Conservation (phyloP, 2,797 vertebrate genomes). For the Cossypha caffra region DNA sequence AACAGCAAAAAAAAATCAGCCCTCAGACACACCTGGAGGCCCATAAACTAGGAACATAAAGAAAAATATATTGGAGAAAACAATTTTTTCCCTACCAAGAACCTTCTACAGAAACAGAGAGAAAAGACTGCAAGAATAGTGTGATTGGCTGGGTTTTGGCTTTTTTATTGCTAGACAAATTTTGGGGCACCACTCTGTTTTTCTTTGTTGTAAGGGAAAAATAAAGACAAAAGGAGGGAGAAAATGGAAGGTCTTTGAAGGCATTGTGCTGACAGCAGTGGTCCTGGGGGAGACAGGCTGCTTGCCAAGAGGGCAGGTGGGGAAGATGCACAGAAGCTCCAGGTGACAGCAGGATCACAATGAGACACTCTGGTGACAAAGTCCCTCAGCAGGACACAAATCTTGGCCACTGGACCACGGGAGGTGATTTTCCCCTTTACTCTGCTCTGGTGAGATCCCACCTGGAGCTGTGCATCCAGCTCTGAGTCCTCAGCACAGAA, state of each 20-base stretch:
- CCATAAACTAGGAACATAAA: background rate
- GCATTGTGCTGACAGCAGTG: background rate
- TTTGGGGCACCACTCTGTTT: background rate
- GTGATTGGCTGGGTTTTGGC: fast-evolving
- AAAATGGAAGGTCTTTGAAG: background rate
- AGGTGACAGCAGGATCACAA: background rate
- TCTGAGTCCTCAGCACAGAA: background rate
- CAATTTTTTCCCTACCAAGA: background rate
- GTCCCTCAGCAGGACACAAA: background rate
- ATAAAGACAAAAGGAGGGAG: background rate
- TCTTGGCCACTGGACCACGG: background rate
- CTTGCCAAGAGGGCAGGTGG: background rate
- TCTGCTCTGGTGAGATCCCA: background rate
- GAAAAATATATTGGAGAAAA: background rate
- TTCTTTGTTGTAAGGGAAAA: background rate
- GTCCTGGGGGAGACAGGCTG: background rate
- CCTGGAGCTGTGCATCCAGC: background rate
- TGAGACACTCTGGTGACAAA: background rate
- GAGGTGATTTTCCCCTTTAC: background rate
- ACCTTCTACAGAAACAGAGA: background rate
- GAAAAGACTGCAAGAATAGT: background rate
- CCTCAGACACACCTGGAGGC: background rate
- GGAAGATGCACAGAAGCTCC: background rate
- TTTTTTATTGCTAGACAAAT: background rate
- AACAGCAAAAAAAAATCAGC: background rate